Evolutionary conservation across 1,140 invertebrate species (phyloP).

Genomic region (Acromyrmex echinatior): DNA sequence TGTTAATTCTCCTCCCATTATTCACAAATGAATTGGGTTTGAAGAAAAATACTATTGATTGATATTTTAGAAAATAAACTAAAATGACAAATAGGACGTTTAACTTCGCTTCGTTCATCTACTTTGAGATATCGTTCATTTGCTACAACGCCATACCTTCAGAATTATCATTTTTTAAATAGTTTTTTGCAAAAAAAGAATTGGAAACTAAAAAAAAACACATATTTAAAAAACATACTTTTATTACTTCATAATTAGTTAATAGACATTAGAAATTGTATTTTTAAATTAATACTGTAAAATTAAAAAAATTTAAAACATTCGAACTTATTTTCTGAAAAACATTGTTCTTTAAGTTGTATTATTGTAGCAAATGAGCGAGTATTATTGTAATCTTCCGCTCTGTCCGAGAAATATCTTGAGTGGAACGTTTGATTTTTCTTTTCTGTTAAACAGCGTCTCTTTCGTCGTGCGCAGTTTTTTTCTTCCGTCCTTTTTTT

Average conservation of each 20-base stretch:
- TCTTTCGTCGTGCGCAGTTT: not conserved
- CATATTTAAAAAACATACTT: too few species aligned
- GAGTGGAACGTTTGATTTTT: not conserved
- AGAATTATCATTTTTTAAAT: too few species aligned
- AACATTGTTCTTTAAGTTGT: too few species aligned
- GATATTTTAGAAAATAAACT: not conserved
- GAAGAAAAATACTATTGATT: not conserved
- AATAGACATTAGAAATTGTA: too few species aligned
- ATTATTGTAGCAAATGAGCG: too few species aligned
- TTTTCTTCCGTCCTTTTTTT: not conserved
- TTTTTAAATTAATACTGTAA: too few species aligned
- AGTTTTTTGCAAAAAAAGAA: too few species aligned
- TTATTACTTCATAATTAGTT: too few species aligned
- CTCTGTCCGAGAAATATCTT: not conserved
- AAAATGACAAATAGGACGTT: not conserved
- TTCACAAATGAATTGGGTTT: slow-evolving; percentile 3
- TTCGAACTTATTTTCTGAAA: too few species aligned
- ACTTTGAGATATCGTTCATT: not conserved
- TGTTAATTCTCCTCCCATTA: not conserved
- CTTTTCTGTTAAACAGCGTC: not conserved
- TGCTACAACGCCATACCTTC: too few species aligned
- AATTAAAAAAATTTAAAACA: too few species aligned
- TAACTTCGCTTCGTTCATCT: not conserved
- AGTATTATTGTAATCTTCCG: not conserved
- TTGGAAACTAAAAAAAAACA: too few species aligned